Evolutionary conservation across 2,888 invertebrate species (phyloP), one percentile per base, ranked within the genome.

Genomic region (Erpobdella octoculata): DNA sequence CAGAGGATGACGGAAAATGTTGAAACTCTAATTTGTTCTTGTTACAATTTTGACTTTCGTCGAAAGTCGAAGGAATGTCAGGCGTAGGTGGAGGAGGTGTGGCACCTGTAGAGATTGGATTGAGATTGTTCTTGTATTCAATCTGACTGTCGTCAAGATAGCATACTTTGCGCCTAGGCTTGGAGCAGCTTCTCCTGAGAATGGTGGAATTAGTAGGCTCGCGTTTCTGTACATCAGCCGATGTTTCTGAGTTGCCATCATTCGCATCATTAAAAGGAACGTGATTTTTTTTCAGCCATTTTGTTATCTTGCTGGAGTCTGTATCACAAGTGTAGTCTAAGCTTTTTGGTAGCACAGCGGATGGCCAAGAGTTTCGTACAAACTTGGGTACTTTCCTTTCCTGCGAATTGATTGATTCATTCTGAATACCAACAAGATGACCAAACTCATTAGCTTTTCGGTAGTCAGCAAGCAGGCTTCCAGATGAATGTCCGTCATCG

Each of bases 231-330:
- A n/a, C n/a, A 25, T 53, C 53, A 8, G 53, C 28, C 53, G 21
- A 25, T 28, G 21, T 28, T 21, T 53, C 53, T 1, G 53, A 53
- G 53, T 53, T 53, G 53, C 28, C 28, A 8, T 28, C 28, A 53
- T 53, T 28, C 6, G 18, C 25, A 9, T 53, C 53, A n/a, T 9
- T 53, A 21, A 9, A n/a, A 21, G 53, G 21, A n/a, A n/a, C n/a
- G n/a, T n/a, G n/a, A n/a, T n/a, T n/a, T n/a, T n/a, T 28, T 28
- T 53, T 53, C 53, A 53, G 53, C 53, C 53, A 53, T 53, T 53
- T 53, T 2, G 53, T 53, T 28, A 28, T 28, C n/a, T 53, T 53
- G 8, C 21, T 53, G 15, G 12, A 53, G 8, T 53, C 28, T n/a
- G 28, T 8, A 12, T 53, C 53, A 21, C 21, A 28, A 12, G n/a